Evolutionary conservation across 1,140 invertebrate species (phyloP).

Genomic region (Euwallacea similis): DNA sequence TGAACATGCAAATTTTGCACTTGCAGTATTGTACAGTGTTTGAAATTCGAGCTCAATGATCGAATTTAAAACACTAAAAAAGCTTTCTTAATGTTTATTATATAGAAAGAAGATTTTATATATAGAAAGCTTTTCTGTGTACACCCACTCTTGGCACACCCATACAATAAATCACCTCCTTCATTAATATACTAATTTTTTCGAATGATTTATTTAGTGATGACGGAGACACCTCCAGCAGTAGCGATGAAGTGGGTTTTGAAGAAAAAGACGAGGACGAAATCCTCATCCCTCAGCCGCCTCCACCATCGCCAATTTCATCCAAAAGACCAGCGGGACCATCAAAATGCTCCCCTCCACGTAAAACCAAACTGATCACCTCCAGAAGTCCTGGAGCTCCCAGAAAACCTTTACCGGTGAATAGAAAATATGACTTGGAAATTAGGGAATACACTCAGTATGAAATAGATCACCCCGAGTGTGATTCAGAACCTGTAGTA

Average conservation of each 20-base stretch:
- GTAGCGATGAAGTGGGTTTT: conserved; percentile 56
- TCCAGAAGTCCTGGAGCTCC: conserved; percentile 36
- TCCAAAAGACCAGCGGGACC: conserved; percentile 25
- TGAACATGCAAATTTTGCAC: too few species aligned
- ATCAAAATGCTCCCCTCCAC: conserved; percentile 36
- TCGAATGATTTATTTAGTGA: conserved; percentile 58
- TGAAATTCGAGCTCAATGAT: too few species aligned
- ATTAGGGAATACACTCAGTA: conserved; percentile 35
- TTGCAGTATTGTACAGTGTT: too few species aligned
- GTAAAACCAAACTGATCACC: conserved; percentile 39
- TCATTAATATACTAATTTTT: conserved; percentile 2
- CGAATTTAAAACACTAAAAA: too few species aligned
- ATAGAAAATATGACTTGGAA: conserved; percentile 37
- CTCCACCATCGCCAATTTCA: conserved; percentile 57
- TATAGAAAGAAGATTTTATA: too few species aligned
- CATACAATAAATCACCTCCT: too few species aligned
- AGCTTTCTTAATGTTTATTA: too few species aligned
- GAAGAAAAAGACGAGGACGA: conserved; percentile 43
- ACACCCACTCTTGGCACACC: too few species aligned
- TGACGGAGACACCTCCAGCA: conserved; percentile 75
- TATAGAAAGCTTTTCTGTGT: too few species aligned
- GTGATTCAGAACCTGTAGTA: conserved; percentile 8
- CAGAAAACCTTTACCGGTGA: conserved; percentile 49
- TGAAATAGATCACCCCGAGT: conserved; percentile 35
- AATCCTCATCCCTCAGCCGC: conserved; percentile 55